phyloP scores from a whole-genome alignment of 1,140 invertebrate genomes.

The Geopemphigus sp. region DNA sequence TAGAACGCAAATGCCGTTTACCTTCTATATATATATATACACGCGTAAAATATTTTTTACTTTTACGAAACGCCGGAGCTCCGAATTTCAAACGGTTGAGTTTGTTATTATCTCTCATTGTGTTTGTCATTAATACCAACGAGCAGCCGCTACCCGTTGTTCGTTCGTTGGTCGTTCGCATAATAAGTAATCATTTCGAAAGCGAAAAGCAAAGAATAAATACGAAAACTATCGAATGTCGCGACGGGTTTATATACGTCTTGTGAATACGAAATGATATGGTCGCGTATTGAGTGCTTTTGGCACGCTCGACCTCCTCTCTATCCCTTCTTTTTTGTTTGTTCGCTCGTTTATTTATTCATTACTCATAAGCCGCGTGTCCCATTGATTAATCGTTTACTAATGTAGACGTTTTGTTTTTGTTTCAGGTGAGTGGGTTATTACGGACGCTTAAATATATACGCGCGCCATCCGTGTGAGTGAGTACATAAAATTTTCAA shows the following conservation, averaged over 20 bases:
- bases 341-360: not conserved
- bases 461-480: not conserved
- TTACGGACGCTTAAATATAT: not conserved
- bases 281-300: too few species aligned
- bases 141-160: not conserved
- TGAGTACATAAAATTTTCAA: constrained; percentile 15
- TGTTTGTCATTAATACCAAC: constrained; percentile 30
- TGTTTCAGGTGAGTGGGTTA: constrained; percentile 46
- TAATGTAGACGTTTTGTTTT: not conserved
- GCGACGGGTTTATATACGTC: not conserved
- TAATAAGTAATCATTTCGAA: constrained; percentile 12
- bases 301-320: not conserved
- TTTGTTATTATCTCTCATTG: constrained; percentile 42
- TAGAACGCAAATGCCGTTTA: too few species aligned
- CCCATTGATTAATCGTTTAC: constrained; percentile 11
- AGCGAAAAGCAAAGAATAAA: not conserved
- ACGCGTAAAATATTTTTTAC: not conserved
- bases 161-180: constrained; percentile 9
- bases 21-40: too few species aligned
- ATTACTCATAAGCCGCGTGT: not conserved
- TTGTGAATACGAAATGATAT: not conserved
- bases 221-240: constrained; percentile 20
- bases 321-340: not conserved
- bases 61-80: not conserved
- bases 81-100: not conserved